Percentiles rank a stretch among this genome's conserved stretches.
Conservation (phyloP, 1,140 invertebrate species). For the Parasteatoda tepidariorum region DNA sequence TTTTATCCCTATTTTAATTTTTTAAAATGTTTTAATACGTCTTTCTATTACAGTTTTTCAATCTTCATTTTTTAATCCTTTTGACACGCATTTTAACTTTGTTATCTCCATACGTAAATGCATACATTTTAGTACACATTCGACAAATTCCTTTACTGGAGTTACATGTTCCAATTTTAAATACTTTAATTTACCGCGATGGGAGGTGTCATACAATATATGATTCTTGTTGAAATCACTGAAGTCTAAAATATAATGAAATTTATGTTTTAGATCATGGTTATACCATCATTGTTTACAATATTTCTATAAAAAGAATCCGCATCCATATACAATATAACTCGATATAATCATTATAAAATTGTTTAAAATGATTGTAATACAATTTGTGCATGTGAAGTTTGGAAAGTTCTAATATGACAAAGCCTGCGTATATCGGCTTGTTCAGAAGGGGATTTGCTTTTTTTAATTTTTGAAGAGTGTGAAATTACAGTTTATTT, state of each 20-base stretch:
- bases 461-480: background rate
- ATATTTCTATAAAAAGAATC: slow-evolving; percentile 3
- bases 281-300: background rate
- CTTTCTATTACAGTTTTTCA: background rate
- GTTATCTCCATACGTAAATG: background rate
- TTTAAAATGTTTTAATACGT: background rate
- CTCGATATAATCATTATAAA: background rate
- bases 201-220: background rate
- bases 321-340: background rate
- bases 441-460: background rate
- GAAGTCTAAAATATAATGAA: slow-evolving; percentile 12
- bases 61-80: background rate
- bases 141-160: background rate
- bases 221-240: background rate
- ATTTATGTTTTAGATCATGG: background rate
- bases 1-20: no score
- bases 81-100: background rate
- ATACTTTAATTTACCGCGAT: background rate
- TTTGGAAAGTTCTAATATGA: slow-evolving; percentile 5
- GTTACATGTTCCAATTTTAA: background rate
- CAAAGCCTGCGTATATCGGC: background rate
- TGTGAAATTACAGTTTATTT: background rate
- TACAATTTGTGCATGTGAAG: slow-evolving; percentile 17
- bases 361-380: background rate
- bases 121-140: slow-evolving; percentile 12